Percentiles rank a stretch among this genome's conserved stretches.
Conservation (phyloP, 2,888 invertebrate genomes). For the Notodonta dromedarius region DNA sequence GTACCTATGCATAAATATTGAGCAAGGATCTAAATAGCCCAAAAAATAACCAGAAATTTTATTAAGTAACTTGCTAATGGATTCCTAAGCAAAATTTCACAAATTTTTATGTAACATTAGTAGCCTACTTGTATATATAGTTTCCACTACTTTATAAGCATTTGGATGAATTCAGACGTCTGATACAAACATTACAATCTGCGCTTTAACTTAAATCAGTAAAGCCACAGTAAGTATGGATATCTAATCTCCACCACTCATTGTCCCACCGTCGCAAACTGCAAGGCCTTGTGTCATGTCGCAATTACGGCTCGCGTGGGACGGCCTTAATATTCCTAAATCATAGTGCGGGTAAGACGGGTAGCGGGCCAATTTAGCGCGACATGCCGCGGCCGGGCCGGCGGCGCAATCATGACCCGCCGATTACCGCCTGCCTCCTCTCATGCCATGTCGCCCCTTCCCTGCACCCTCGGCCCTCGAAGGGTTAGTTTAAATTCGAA, state of each 20-base stretch:
- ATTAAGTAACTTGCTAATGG: too few relatives aligned
- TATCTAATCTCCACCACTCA: conserved; percentile 14
- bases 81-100: too few relatives aligned
- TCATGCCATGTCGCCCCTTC: conserved; percentile 8
- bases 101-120: too few relatives aligned
- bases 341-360: conserved; percentile 58
- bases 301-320: conserved; percentile 42
- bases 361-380: conserved; percentile 50
- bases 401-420: conserved; percentile 32
- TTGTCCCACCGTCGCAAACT: conserved; percentile 21
- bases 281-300: conserved; percentile 19
- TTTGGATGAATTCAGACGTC: too few relatives aligned
- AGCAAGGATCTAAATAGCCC: too few relatives aligned
- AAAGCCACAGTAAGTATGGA: not conserved
- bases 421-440: conserved; percentile 34
- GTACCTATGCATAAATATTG: too few relatives aligned
- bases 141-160: too few relatives aligned
- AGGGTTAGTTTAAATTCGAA: not conserved
- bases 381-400: conserved; percentile 40
- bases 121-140: too few relatives aligned
- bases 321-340: conserved; percentile 55
- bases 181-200: too few relatives aligned
- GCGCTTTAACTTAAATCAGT: not conserved
- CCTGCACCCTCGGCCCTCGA: not conserved
- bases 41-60: too few relatives aligned